Evolutionary conservation across 2,113 vertebrate species (phyloP), one percentile per base, ranked within the genome.

Genomic region (Dinomys branickii): DNA sequence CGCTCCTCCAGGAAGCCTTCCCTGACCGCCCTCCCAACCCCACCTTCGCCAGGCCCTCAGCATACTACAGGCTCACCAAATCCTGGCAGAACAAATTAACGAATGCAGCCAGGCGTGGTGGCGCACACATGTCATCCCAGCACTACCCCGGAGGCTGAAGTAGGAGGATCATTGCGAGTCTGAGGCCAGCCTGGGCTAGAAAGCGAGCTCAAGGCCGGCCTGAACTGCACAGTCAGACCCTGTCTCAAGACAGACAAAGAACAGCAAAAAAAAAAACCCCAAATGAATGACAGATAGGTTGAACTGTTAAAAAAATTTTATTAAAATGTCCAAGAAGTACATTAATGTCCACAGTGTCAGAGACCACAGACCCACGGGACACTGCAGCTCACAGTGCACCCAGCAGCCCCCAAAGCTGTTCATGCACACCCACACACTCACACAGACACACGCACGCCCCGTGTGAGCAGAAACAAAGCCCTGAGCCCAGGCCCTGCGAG

Each of bases 261-360:
- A 50, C 47, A 5, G 9, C 47, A 50, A 50, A 50, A 9, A 50
- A 50, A 50, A 9, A 50, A 50, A 50, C 47, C 9, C 47, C 47
- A 9, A 50, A 50, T 5, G 44, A 73, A 84, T 17, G 14, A 52
- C 35, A 30, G 19, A 0, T 69, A 50, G 81, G 24, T 6, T 19
- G 94, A 98, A 98, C 98, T 98, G 98, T 99, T 99, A 99, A 98
- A 99, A 99, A 98, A 98, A 83, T 98, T 98, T 98, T 99, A 99
- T 99, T 99, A 98, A 99, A 99, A 99, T 97, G 98, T 98, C 97
- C 98, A 98, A 98, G 98, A 98, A 98, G 97, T 98, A 98, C 98
- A 98, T 98, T 98, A 98, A 98, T 97, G 88, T 96, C 96, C 98
- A 97, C 98, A 97, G 98, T 98, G 98, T 98, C 98, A 96, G 97